These are phyloP conservation scores for Syngnathus floridae DNA, from an alignment of 2,113 vertebrate genomes.

Conservation along the genomic window DNA sequence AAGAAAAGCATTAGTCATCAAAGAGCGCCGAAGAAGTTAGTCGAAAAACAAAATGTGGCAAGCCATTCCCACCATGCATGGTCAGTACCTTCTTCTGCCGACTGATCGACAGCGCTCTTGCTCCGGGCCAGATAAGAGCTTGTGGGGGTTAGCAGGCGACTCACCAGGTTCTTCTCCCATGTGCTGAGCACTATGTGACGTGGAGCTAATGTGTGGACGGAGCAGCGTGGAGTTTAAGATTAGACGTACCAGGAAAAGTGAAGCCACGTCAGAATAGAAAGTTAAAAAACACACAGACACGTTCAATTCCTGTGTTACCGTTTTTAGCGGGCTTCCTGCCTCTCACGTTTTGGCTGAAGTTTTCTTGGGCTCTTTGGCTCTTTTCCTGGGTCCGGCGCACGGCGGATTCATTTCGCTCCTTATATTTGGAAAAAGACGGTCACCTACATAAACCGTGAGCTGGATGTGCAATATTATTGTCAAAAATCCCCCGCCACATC, in stretches of 20 bases:
- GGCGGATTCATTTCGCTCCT: conserved; percentile 89
- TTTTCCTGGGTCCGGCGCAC: conserved; percentile 84
- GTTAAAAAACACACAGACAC: neutral
- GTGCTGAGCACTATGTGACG: conserved; percentile 81
- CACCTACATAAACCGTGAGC: neutral
- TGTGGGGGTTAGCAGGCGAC: conserved; percentile 87
- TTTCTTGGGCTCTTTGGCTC: conserved; percentile 81
- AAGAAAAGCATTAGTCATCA: conserved; percentile 43
- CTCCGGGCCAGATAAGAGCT: conserved; percentile 92
- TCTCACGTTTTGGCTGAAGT: conserved; percentile 73
- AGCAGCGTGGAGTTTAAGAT: conserved; percentile 44
- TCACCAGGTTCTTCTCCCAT: conserved; percentile 91
- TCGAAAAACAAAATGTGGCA: no score
- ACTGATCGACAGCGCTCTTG: conserved; percentile 85
- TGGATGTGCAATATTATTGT: no score
- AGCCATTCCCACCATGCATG: neutral
- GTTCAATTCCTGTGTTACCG: conserved; percentile 56
- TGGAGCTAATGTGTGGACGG: conserved; percentile 68
- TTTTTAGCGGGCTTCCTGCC: conserved; percentile 69
- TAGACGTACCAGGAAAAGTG: conserved; percentile 16
- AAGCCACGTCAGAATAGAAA: conserved; percentile 24
- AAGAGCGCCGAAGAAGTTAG: neutral
- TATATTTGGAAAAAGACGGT: conserved; percentile 18
- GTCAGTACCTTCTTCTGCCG: conserved; percentile 82
- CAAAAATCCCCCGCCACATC: no score